phyloP scores from a whole-genome alignment of 1,140 invertebrate genomes.

The Meloidogyne exigua region DNA sequence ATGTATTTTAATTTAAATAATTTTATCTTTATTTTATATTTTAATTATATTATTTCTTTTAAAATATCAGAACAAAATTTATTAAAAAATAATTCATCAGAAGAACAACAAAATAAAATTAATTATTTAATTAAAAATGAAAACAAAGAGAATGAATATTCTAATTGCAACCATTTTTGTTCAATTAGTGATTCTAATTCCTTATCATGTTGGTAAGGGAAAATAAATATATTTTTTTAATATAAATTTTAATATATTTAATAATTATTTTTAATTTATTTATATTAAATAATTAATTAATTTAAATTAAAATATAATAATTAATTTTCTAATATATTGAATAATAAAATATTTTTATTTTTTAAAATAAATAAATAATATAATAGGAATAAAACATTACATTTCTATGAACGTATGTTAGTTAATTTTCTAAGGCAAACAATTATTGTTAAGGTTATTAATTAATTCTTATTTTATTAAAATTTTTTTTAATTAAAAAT shows the following conservation, averaged over 20 bases:
- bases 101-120: background rate
- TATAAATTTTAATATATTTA: no score
- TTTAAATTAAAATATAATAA: background rate
- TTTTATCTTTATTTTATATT: background rate
- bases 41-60: background rate
- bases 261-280: background rate
- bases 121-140: conserved; percentile 6
- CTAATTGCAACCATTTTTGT: background rate
- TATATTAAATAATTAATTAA: background rate
- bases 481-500: background rate
- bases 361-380: background rate
- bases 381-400: background rate
- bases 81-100: conserved; percentile 1
- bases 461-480: no score
- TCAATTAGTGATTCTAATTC: background rate
- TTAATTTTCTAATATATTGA: background rate
- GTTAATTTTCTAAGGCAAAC: background rate
- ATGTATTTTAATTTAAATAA: background rate
- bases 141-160: background rate
- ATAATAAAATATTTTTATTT: no score
- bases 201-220: background rate
- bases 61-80: conserved; percentile 3
- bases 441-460: background rate
- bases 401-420: background rate
- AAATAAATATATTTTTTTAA: background rate